Evolutionary conservation across 2,888 invertebrate species (phyloP), one percentile per base, ranked within the genome.

Genomic region (Drosophila nr. perissopoda): DNA sequence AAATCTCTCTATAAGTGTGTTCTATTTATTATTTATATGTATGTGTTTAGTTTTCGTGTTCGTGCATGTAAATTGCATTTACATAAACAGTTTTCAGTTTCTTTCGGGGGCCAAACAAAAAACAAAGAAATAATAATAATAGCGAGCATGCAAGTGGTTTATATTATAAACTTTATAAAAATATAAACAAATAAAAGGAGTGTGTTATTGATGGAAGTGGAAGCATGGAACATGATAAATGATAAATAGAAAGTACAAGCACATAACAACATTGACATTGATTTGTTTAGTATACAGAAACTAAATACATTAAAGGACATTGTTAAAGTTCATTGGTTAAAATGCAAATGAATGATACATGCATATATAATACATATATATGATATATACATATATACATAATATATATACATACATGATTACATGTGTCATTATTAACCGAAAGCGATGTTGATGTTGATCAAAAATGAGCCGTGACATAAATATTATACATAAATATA

Each of bases 51-150:
- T 57, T 56, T 65, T 74, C 63, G 34, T 62, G 57, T 67, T 74
- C 58, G 64, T 82, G 80, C 77, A 70, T 83, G 84, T 81, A 75
- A 82, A 76, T 81, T 82, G 84, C 87, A 82, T 80, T 85, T 75
- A 76, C 71, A 80, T 62, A 79, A 56, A 56, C 74, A 69, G 31
- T 79, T 88, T 87, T 79, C 70, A 81, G 79, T 92, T 92, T 92
- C 91, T 92, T 92, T 92, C 91, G 93, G 92, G 92, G 92, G 93
- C 92, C 92, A 92, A 92, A 56, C 10, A 92, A 82, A 46, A 46
- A 46, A 16, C 4, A 8, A 46, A 16, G 25, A 46, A 25, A 74
- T 57, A 80, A 74, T 78, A 78, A 74, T 60, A 62, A 70, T 60
- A 66, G 73, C 60, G 63, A 72, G 65, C 70, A 78, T 68, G 73